Percentiles rank a stretch among this genome's conserved stretches.
These are phyloP conservation scores for Forpus xanthops DNA, from an alignment of 2,797 vertebrate species.

Conservation along the genomic window DNA sequence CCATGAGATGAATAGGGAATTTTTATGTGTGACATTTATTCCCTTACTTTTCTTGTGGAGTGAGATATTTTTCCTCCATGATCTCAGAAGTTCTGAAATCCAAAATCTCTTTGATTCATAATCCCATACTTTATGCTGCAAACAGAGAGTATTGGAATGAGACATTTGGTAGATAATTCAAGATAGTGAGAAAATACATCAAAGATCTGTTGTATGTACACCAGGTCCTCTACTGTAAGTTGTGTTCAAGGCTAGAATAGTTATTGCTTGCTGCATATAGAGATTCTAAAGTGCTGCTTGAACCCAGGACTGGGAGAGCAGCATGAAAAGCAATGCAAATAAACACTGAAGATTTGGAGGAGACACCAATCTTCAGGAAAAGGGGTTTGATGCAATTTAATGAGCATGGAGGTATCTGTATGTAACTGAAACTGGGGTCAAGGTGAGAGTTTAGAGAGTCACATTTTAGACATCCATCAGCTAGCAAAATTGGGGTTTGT, in stretches of 20 bases:
- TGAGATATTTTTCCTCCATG: slow-evolving; percentile 34
- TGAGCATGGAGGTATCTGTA: not conserved
- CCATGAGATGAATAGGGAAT: slow-evolving; percentile 50
- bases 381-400: not conserved
- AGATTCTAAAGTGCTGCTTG: not conserved
- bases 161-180: not conserved
- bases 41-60: slow-evolving; percentile 9
- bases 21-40: slow-evolving; percentile 54
- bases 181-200: not conserved
- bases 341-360: not conserved
- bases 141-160: not conserved
- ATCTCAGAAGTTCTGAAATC: slow-evolving; percentile 15
- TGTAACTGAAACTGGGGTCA: not conserved
- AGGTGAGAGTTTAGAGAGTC: not conserved
- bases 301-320: not conserved
- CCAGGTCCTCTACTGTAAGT: not conserved
- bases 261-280: not conserved
- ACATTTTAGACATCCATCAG: not conserved
- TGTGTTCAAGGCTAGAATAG: not conserved
- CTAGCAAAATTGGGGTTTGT: not conserved
- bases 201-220: not conserved
- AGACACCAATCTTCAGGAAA: not conserved
- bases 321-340: not conserved
- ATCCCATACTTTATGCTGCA: not conserved
- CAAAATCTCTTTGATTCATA: slow-evolving; percentile 15